Percentiles rank a stretch among this genome's conserved stretches.
Conservation (phyloP, 2,113 vertebrate genomes). For the Geothlypis trichas region DNA sequence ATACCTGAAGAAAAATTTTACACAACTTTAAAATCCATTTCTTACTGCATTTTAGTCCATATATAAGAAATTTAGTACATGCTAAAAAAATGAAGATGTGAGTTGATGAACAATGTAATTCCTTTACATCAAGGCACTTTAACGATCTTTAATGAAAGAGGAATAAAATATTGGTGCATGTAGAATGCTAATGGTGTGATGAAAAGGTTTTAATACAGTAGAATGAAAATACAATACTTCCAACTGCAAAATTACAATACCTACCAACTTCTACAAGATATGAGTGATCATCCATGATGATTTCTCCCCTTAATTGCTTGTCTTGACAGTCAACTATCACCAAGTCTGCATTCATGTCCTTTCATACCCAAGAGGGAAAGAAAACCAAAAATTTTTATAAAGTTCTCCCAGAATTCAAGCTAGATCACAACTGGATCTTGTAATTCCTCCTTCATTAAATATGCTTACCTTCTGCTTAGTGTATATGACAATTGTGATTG, state of each 20-base stretch:
- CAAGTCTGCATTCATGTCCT: constrained; percentile 79
- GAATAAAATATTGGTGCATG: neutral
- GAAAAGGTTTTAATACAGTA: neutral
- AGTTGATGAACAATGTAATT: neutral
- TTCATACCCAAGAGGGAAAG: neutral
- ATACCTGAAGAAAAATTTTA: neutral
- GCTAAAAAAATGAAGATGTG: neutral
- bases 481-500: constrained; percentile 86
- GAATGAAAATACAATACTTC: neutral
- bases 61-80: neutral
- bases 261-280: constrained; percentile 88
- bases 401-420: neutral
- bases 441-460: neutral
- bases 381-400: neutral
- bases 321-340: constrained; percentile 80
- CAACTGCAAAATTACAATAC: constrained; percentile 55
- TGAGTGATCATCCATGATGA: constrained; percentile 81
- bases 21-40: neutral
- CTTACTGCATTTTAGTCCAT: neutral
- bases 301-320: constrained; percentile 80
- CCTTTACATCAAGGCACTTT: neutral
- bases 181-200: neutral
- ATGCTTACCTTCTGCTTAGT: constrained; percentile 81
- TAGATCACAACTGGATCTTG: neutral
- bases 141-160: neutral